These are phyloP conservation scores for Callipepla squamata DNA, from an alignment of 2,113 vertebrate genomes.

Conservation along the genomic window DNA sequence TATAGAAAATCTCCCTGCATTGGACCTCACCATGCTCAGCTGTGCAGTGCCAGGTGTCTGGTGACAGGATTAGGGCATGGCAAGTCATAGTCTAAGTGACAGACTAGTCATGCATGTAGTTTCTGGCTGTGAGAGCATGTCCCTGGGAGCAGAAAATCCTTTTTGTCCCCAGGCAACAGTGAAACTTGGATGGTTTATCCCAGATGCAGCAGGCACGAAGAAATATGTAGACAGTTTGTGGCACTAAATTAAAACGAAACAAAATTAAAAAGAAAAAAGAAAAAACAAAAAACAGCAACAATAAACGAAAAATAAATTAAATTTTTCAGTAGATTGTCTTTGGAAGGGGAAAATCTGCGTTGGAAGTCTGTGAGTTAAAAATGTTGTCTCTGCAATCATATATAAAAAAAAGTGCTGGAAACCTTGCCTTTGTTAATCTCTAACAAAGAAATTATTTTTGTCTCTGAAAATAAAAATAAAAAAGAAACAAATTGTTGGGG, in stretches of 20 bases:
- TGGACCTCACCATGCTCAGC: neutral
- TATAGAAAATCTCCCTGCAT: neutral
- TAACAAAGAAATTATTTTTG: neutral
- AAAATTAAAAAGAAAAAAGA: too few relatives aligned
- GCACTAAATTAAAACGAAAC: neutral
- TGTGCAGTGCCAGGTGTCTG: neutral
- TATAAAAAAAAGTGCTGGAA: neutral
- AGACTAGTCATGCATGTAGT: neutral
- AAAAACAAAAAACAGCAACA: neutral
- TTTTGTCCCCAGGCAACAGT: fast-evolving
- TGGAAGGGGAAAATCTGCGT: fast-evolving
- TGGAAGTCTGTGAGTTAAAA: neutral
- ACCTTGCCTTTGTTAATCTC: neutral
- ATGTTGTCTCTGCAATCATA: neutral
- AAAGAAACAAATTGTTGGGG: neutral
- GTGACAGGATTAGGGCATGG: neutral
- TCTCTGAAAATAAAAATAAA: neutral
- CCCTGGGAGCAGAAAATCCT: fast-evolving
- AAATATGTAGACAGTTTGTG: neutral
- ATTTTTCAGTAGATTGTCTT: neutral
- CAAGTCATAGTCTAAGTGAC: fast-evolving
- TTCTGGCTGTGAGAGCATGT: fast-evolving
- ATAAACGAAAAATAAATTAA: neutral
- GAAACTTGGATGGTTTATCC: neutral
- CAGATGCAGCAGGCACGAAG: neutral